These are phyloP conservation scores for Ophion slaviceki DNA, from an alignment of 2,888 invertebrate species.

Conservation along the genomic window DNA sequence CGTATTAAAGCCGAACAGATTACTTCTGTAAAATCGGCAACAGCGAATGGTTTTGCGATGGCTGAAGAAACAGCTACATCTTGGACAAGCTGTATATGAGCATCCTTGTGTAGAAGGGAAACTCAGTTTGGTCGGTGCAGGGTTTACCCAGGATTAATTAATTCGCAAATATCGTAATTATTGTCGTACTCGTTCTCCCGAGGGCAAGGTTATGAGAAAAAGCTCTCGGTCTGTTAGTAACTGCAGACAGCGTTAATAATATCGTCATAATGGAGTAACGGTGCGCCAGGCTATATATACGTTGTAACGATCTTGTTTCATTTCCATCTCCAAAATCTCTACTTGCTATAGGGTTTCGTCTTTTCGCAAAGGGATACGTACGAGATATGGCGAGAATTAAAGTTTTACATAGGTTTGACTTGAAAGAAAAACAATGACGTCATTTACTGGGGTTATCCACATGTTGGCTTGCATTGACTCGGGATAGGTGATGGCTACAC, in stretches of 20 bases:
- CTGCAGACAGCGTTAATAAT: conserved; percentile 43
- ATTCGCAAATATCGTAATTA: conserved; percentile 52
- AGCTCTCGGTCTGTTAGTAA: background rate
- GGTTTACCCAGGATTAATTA: conserved; percentile 26
- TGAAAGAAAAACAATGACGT: too few species aligned
- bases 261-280: conserved; percentile 26
- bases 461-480: too few species aligned
- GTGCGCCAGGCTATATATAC: conserved; percentile 18
- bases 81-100: background rate
- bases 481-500: too few species aligned
- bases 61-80: background rate
- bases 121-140: conserved; percentile 13
- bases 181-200: conserved; percentile 16
- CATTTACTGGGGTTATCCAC: too few species aligned
- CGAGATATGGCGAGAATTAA: too few species aligned
- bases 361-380: too few species aligned
- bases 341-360: too few species aligned
- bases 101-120: conserved; percentile 22
- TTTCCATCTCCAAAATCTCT: background rate
- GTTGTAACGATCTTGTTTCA: background rate
- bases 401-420: too few species aligned
- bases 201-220: conserved; percentile 5
- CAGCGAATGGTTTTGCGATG: background rate
- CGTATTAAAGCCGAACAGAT: conserved; percentile 38
- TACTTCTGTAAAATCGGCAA: conserved; percentile 1